Conservation (phyloP, 2,888 invertebrate genomes). For the Eulithis prunata region DNA sequence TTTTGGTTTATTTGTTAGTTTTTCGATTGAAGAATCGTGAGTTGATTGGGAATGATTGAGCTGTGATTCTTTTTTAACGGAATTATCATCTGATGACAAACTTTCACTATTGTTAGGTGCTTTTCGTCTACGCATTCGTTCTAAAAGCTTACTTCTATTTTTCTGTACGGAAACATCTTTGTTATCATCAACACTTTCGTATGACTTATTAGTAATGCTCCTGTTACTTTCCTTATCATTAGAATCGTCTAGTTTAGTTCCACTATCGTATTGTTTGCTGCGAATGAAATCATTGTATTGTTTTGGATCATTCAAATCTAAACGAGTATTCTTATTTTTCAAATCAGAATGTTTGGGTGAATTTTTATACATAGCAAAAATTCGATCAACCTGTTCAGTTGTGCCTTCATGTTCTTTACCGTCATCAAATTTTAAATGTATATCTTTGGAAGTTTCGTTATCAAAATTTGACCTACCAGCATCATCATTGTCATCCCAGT, state of each 20-base stretch:
- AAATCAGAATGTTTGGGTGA: not conserved
- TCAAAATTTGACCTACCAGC: not conserved
- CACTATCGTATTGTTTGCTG: conserved; percentile 8
- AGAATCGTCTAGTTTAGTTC: not conserved
- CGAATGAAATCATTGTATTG: conserved; percentile 10
- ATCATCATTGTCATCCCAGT: conserved; percentile 8
- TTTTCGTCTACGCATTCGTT: conserved; percentile 13
- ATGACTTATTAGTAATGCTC: not conserved
- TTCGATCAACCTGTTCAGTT: not conserved
- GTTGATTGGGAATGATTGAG: not conserved
- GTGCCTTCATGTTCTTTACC: too few relatives aligned
- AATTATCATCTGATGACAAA: conserved; percentile 14
- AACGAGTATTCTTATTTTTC: not conserved
- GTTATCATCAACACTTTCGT: not conserved
- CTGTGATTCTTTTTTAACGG: not conserved
- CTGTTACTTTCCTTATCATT: conserved; percentile 1
- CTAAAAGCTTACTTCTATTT: conserved; percentile 18
- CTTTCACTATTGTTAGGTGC: conserved; percentile 8
- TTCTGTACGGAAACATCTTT: conserved; percentile 6
- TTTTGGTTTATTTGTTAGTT: not conserved
- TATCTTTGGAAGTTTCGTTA: not conserved
- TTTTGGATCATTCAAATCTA: conserved; percentile 11
- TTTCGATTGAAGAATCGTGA: not conserved
- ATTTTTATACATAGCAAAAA: not conserved
- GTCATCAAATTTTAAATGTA: too few relatives aligned